Percentiles rank a stretch among this genome's conserved stretches.
These are phyloP conservation scores for Myrmophylax atrothorax DNA, from an alignment of 2,113 vertebrate species.

Conservation along the genomic window DNA sequence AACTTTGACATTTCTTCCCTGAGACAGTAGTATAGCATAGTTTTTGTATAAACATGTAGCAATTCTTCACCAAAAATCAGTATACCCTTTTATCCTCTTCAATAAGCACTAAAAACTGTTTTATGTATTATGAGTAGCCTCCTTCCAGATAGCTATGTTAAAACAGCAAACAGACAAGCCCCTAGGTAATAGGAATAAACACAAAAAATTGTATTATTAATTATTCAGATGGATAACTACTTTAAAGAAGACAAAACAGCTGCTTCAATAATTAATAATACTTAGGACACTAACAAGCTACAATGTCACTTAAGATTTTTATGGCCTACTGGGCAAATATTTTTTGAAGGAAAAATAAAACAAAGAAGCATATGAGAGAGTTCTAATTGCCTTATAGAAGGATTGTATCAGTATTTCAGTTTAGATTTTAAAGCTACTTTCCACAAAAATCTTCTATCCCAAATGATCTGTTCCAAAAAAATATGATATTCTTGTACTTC, in stretches of 20 bases:
- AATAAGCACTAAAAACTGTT: background rate
- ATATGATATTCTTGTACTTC: background rate
- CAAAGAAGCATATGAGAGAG: background rate
- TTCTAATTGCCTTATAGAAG: background rate
- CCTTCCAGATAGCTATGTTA: background rate
- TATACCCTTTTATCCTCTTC: background rate
- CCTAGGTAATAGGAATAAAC: background rate
- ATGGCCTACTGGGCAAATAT: background rate
- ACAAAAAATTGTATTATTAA: slow-evolving; percentile 76
- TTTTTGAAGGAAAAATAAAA: slow-evolving; percentile 43
- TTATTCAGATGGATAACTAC: slow-evolving; percentile 81
- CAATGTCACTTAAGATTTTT: slow-evolving; percentile 1
- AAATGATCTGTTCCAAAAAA: background rate
- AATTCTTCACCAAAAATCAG: background rate
- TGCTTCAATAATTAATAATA: slow-evolving; percentile 79
- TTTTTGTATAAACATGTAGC: background rate
- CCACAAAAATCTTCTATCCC: background rate
- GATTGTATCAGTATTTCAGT: background rate
- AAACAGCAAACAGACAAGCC: background rate
- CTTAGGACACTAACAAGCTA: slow-evolving; percentile 47
- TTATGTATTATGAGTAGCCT: background rate
- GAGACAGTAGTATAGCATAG: background rate
- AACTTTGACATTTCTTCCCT: background rate
- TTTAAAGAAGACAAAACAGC: slow-evolving; percentile 69
- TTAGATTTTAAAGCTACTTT: background rate